Percentiles rank a stretch among this genome's conserved stretches.
Evolutionary conservation across 2,113 vertebrate species (phyloP).

Genomic region (Prunella fulvescens): DNA sequence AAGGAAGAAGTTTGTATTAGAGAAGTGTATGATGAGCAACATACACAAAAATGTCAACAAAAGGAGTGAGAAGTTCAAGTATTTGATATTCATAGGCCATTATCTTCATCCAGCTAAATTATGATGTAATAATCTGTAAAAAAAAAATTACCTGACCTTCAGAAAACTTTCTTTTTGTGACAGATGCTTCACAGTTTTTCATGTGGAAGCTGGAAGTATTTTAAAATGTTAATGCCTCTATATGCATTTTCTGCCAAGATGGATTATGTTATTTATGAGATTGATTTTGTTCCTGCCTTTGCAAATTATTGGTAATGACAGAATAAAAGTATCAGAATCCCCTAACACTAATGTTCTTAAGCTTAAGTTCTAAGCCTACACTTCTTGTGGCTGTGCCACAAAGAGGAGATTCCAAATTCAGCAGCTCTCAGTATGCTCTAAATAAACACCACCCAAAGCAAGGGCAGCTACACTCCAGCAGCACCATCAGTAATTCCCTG

Average conservation of each 20-base stretch:
- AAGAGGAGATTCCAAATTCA: not conserved
- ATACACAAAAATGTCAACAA: not conserved
- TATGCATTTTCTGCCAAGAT: not conserved
- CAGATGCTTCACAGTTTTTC: not conserved
- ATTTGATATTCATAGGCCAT: not conserved
- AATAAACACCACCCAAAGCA: not conserved
- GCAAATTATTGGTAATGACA: not conserved
- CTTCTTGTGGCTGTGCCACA: not conserved
- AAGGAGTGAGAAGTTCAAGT: not conserved
- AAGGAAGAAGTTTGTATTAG: not conserved
- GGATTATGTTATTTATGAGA: not conserved
- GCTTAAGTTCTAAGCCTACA: not conserved
- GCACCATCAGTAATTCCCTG: not conserved
- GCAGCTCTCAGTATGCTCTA: not conserved
- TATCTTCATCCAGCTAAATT: not conserved
- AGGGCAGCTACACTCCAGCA: not conserved
- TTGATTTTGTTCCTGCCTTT: not conserved
- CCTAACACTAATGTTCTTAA: not conserved
- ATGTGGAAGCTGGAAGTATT: not conserved
- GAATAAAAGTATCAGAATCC: not conserved
- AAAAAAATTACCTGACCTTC: not conserved
- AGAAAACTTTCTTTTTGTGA: not conserved
- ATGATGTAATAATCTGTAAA: not conserved
- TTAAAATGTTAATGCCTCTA: not conserved
- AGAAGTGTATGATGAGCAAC: not conserved